Conservation (phyloP, 2,113 vertebrate genomes). For the Myrmophylax atrothorax region DNA sequence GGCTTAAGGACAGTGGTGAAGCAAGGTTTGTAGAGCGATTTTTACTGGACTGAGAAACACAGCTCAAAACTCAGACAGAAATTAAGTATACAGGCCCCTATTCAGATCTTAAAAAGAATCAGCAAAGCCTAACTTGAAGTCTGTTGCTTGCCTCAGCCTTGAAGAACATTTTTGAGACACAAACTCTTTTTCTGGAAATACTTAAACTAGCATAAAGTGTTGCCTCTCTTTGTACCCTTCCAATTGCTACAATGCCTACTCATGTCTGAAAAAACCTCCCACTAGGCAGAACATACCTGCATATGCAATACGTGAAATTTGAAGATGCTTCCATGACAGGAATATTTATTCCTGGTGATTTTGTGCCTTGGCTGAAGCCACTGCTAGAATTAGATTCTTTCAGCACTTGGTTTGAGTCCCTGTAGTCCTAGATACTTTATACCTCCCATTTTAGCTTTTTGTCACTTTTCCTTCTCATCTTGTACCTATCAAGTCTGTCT, state of each 20-base stretch:
- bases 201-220: background rate
- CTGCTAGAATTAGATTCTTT: background rate
- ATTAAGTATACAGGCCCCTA: background rate
- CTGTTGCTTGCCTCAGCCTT: background rate
- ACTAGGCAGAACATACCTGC: background rate
- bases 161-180: background rate
- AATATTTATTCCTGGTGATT: background rate
- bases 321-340: background rate
- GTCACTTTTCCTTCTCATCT: background rate
- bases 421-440: background rate
- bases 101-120: background rate
- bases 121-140: background rate
- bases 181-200: background rate
- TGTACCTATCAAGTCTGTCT: background rate
- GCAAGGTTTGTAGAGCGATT: background rate
- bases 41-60: background rate
- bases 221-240: background rate
- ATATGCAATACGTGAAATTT: background rate
- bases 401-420: background rate
- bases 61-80: background rate
- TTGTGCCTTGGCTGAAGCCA: background rate
- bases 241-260: background rate
- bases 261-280: fast-evolving
- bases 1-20: background rate
- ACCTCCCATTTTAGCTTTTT: background rate